These are phyloP conservation scores for Naja naja DNA, from an alignment of 2,113 vertebrate genomes.

Conservation along the genomic window DNA sequence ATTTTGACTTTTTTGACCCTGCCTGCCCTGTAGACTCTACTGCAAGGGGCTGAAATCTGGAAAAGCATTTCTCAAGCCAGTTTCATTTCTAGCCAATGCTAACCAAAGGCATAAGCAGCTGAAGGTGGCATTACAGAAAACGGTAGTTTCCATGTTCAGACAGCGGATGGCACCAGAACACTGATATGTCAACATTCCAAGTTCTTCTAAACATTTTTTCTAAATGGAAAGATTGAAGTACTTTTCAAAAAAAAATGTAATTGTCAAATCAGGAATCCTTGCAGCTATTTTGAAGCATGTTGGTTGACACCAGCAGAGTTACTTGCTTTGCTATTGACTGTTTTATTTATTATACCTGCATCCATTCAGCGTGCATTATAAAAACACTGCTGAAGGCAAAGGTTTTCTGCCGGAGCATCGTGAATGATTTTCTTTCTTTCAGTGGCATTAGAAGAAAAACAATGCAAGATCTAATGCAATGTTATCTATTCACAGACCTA, in stretches of 20 bases:
- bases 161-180: conserved; percentile 45
- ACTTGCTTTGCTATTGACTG: not conserved
- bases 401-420: not conserved
- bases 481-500: not conserved
- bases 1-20: not conserved
- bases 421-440: not conserved
- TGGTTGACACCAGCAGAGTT: not conserved
- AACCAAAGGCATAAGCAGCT: not conserved
- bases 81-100: not conserved
- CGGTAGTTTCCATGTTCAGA: accelerated
- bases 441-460: not conserved
- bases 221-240: not conserved
- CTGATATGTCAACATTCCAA: accelerated
- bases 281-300: not conserved
- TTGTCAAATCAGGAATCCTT: not conserved
- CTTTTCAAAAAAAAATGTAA: too few species aligned
- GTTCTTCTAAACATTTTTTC: accelerated
- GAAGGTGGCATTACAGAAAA: not conserved
- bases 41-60: not conserved
- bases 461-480: not conserved
- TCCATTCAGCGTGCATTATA: not conserved
- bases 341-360: not conserved
- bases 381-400: not conserved
- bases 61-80: not conserved
- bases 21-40: not conserved